Conservation (phyloP, 2,888 invertebrate genomes). For the Dorcus parallelipipedus region DNA sequence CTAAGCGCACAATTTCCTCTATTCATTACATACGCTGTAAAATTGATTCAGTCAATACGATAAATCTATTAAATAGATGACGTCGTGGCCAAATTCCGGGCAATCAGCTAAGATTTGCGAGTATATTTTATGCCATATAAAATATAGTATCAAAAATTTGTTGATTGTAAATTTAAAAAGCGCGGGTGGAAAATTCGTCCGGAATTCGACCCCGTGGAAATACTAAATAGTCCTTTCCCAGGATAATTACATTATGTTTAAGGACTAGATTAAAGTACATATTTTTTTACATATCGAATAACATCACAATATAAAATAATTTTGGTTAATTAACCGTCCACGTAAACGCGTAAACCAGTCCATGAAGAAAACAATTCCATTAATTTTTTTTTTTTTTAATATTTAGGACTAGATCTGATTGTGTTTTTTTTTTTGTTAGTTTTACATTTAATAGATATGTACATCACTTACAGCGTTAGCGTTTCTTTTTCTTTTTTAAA, state of each 20-base stretch:
- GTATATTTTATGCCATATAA: no score
- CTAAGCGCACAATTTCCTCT: background rate
- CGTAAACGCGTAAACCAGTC: background rate
- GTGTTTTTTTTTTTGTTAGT: background rate
- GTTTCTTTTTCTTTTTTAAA: background rate
- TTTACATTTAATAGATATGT: conserved; percentile 7
- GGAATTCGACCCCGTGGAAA: background rate
- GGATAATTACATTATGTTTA: conserved; percentile 1
- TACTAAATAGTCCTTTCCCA: background rate
- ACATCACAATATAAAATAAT: conserved; percentile 1
- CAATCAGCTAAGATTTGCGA: no score
- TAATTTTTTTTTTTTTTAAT: background rate
- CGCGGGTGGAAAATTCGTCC: background rate
- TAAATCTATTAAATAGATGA: background rate
- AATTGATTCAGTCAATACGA: background rate
- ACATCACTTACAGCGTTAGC: conserved; percentile 4
- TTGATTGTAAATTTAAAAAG: background rate
- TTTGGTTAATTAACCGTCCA: background rate
- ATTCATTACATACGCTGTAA: background rate
- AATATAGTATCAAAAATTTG: no score
- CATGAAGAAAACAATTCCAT: background rate
- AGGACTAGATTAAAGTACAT: conserved; percentile 2
- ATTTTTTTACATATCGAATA: background rate
- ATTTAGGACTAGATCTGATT: background rate
- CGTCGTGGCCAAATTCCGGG: no score